Percentiles rank a stretch among this genome's conserved stretches.
Conservation (phyloP, 2,113 vertebrate species). For the Pelvicachromis taeniatus region DNA sequence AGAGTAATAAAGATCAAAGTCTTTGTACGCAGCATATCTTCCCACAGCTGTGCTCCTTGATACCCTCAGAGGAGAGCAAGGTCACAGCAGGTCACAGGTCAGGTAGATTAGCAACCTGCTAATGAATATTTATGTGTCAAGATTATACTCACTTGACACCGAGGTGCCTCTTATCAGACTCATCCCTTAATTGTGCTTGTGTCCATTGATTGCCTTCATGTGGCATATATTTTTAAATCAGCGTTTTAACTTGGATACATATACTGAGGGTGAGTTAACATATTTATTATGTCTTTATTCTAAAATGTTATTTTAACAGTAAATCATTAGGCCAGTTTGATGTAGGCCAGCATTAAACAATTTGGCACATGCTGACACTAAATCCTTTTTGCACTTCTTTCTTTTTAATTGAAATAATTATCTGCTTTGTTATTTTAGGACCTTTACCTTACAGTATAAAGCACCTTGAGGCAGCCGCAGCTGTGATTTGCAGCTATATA, state of each 20-base stretch:
- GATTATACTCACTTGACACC: slow-evolving; percentile 31
- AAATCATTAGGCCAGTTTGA: neutral
- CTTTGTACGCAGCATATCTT: neutral
- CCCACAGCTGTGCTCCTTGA: slow-evolving; percentile 19
- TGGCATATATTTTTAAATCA: neutral
- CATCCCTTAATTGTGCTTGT: neutral
- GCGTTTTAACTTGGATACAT: neutral
- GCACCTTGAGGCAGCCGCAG: neutral
- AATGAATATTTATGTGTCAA: slow-evolving; percentile 57
- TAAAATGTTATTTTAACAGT: neutral
- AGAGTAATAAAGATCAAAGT: slow-evolving; percentile 8
- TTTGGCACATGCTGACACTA: neutral
- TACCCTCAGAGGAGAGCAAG: slow-evolving; percentile 35
- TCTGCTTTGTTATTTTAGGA: neutral
- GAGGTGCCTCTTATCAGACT: slow-evolving; percentile 20
- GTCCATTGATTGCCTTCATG: neutral
- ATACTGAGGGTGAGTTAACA: neutral
- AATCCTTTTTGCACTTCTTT: neutral
- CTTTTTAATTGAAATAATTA: neutral
- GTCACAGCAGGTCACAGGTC: slow-evolving; percentile 48
- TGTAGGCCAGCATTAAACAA: neutral
- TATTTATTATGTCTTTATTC: neutral
- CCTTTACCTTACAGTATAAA: neutral
- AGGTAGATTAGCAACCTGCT: slow-evolving; percentile 40
- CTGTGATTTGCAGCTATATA: too few species aligned